Evolutionary conservation across 2,797 vertebrate genomes (phyloP), one percentile per base, ranked within the genome.

Genomic region (Megalops cyprinoides): DNA sequence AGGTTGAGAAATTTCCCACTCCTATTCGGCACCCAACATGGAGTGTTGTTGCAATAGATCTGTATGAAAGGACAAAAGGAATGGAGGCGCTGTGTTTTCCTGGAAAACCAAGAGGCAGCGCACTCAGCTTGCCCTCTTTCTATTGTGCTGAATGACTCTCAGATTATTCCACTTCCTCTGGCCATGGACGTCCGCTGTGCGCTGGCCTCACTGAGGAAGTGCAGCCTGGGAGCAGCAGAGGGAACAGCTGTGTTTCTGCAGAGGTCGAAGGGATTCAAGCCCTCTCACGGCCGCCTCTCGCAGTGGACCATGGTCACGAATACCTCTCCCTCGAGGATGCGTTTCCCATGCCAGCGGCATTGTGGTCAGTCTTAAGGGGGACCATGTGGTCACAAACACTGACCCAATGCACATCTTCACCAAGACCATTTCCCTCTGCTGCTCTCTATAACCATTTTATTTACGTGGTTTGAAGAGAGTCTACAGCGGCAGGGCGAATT

Each of bases 171-270:
- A n/a, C n/a, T 62, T 56, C 28, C 34, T 56, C 15, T 56, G 74
- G 48, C 23, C 48, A 14, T 23, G 65, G 6, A 9, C 23, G 12
- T 76, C 20, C 6, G 31, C 75, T 20, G 14, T n/a, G n/a, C n/a
- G n/a, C n/a, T n/a, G 51, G 14, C 51, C n/a, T 39, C 18, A 75
- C 18, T 37, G 28, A 37, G 49, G 51, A 39, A 77, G 51, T 56
- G 53, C 73, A 37, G 49, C 28, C 20, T 28, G 51, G 25, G 14
- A 75, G 7, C 39, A 10, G 14, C n/a, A 23, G 42, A 71, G 20
- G n/a, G 51, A 79, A 65, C 84, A 83, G 84, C 77, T 88, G 81
- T 65, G 80, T 84, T 78, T 88, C 51, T 81, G 53, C 75, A 78
- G 67, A 76, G 77, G 82, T 80, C 58, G 28, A 23, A 62, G 12